Conservation (phyloP, 2,888 invertebrate genomes). For the Pyrrhia umbra region DNA sequence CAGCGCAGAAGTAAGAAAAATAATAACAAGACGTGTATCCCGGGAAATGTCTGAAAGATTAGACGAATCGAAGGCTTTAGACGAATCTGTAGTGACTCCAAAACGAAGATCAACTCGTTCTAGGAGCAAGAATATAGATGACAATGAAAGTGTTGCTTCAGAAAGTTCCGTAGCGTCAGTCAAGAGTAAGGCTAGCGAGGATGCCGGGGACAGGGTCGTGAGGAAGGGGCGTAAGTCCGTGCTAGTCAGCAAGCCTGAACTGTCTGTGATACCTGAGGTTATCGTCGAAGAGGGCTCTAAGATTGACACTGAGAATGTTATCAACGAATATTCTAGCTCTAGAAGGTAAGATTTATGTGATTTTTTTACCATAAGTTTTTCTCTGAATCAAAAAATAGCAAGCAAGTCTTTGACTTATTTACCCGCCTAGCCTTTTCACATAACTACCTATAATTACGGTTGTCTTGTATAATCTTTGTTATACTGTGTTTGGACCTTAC, state of each 20-base stretch:
- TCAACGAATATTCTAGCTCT: slow-evolving; percentile 75
- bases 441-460: too few relatives aligned
- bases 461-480: too few relatives aligned
- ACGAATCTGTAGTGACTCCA: slow-evolving; percentile 76
- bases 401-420: too few relatives aligned
- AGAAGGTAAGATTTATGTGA: slow-evolving; percentile 78
- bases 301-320: slow-evolving; percentile 61
- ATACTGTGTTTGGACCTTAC: too few relatives aligned
- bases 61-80: slow-evolving; percentile 72
- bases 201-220: slow-evolving; percentile 66
- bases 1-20: slow-evolving; percentile 77
- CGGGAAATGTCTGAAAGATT: slow-evolving; percentile 76
- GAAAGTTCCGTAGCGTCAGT: slow-evolving; percentile 76
- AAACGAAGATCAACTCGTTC: slow-evolving; percentile 71
- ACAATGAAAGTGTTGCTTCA: slow-evolving; percentile 79
- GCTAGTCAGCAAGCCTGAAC: slow-evolving; percentile 77
- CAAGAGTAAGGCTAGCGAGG: slow-evolving; percentile 73
- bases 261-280: slow-evolving; percentile 86
- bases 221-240: slow-evolving; percentile 79
- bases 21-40: slow-evolving; percentile 82
- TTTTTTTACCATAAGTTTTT: too few relatives aligned
- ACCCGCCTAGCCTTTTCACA: too few relatives aligned
- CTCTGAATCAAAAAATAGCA: too few relatives aligned
- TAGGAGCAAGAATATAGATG: slow-evolving; percentile 76
- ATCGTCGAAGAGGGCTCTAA: slow-evolving; percentile 72